Evolutionary conservation across 2,113 vertebrate species (phyloP).

Genomic region (Atlantisia rogersi): DNA sequence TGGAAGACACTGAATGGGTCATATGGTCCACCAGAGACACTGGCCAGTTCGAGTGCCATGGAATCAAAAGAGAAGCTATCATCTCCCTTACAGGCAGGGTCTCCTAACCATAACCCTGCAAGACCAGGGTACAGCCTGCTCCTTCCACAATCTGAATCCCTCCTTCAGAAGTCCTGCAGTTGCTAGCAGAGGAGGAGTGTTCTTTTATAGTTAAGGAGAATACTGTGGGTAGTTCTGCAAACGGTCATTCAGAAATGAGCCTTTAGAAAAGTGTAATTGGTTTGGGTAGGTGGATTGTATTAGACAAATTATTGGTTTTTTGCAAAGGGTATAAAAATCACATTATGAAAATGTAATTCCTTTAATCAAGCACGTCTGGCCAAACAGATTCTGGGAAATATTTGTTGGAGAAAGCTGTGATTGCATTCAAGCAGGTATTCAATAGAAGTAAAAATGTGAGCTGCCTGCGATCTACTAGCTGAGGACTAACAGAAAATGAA

Average conservation of each 20-base stretch:
- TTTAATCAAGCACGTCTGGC: not conserved
- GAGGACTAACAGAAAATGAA: not conserved
- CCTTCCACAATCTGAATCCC: not conserved
- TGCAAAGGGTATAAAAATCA: not conserved
- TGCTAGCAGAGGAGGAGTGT: accelerated
- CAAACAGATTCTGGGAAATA: not conserved
- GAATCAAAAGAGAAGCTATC: not conserved
- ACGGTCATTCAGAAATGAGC: not conserved
- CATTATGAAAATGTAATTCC: not conserved
- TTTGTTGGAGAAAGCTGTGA: not conserved
- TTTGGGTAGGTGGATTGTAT: not conserved
- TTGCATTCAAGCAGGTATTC: not conserved
- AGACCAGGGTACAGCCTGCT: not conserved
- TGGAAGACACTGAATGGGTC: not conserved
- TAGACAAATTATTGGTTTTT: not conserved
- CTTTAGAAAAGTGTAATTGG: not conserved
- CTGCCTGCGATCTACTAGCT: not conserved
- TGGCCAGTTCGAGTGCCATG: too few relatives aligned
- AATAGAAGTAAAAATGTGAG: not conserved
- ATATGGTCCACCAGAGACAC: not conserved
- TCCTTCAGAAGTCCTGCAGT: not conserved
- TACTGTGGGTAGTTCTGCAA: not conserved
- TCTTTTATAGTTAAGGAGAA: not conserved
- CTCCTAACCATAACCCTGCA: not conserved
- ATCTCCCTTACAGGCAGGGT: not conserved